Conservation (phyloP, 1,140 invertebrate genomes). For the Drosophila fuyamai region DNA sequence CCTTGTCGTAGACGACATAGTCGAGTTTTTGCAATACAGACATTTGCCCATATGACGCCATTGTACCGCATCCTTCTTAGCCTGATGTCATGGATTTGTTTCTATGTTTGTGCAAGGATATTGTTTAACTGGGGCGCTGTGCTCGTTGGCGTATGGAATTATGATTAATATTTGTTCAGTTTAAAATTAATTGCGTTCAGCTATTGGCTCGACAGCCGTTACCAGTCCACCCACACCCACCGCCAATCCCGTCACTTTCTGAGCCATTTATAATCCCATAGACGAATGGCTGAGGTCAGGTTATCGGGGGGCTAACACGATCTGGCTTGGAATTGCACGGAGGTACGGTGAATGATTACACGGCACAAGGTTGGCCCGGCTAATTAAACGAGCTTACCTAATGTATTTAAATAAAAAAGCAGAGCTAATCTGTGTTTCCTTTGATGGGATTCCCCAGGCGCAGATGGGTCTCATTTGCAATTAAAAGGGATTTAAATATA, state of each 20-base stretch:
- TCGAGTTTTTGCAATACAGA: conserved; percentile 65
- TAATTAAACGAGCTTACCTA: conserved; percentile 38
- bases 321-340: conserved; percentile 10
- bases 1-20: conserved; percentile 37
- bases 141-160: conserved; percentile 41
- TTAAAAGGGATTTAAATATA: conserved; percentile 29
- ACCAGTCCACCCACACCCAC: conserved; percentile 6
- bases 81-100: conserved; percentile 28
- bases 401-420: conserved; percentile 30
- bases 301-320: conserved; percentile 14
- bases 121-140: conserved; percentile 47
- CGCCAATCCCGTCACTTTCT: background rate
- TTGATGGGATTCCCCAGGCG: conserved; percentile 10
- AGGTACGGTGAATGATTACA: conserved; percentile 37
- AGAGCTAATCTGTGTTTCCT: conserved; percentile 30
- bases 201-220: conserved; percentile 29
- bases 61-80: conserved; percentile 37
- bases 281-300: conserved; percentile 26
- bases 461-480: conserved; percentile 24
- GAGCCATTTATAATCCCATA: conserved; percentile 38
- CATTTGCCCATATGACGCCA: conserved; percentile 74
- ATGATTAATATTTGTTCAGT: conserved; percentile 77
- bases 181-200: conserved; percentile 75
- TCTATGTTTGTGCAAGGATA: conserved; percentile 17
- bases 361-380: conserved; percentile 14